These are phyloP conservation scores for Oenanthe oenanthe DNA, from an alignment of 2,113 vertebrate genomes.

Conservation along the genomic window DNA sequence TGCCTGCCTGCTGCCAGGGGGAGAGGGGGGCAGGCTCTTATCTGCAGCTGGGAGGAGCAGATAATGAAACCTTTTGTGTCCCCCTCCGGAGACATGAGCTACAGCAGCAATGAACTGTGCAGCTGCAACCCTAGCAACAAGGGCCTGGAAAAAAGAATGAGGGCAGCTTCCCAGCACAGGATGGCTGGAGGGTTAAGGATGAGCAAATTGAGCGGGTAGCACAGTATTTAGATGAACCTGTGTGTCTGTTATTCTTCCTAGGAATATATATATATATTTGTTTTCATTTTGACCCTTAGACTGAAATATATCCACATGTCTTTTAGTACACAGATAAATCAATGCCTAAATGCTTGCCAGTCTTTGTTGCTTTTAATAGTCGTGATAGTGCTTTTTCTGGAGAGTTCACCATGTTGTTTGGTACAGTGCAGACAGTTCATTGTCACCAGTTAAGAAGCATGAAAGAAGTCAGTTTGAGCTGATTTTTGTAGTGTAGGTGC, in stretches of 20 bases:
- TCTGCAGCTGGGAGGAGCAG: constrained; percentile 39
- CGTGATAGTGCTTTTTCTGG: background rate
- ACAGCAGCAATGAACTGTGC: constrained; percentile 59
- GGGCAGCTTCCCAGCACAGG: constrained; percentile 60
- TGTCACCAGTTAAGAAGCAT: background rate
- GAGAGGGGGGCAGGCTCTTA: background rate
- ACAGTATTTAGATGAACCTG: background rate
- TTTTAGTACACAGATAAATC: background rate
- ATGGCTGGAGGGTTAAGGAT: constrained; percentile 21
- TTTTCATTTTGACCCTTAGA: background rate
- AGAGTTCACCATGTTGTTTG: background rate
- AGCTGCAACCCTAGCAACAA: constrained; percentile 80
- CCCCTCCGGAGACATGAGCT: constrained; percentile 52
- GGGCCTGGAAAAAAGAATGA: constrained; percentile 68
- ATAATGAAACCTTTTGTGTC: constrained; percentile 77
- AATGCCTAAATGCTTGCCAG: background rate
- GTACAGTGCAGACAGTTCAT: background rate
- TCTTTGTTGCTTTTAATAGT: background rate
- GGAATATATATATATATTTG: fast-evolving
- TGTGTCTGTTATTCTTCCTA: background rate
- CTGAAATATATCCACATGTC: fast-evolving
- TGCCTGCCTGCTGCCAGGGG: background rate
- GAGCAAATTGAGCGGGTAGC: constrained; percentile 39
- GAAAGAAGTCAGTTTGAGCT: background rate
- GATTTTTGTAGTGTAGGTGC: background rate